phyloP scores from a whole-genome alignment of 2,113 vertebrate genomes.

The Boulengeromyrus knoepffleri region DNA sequence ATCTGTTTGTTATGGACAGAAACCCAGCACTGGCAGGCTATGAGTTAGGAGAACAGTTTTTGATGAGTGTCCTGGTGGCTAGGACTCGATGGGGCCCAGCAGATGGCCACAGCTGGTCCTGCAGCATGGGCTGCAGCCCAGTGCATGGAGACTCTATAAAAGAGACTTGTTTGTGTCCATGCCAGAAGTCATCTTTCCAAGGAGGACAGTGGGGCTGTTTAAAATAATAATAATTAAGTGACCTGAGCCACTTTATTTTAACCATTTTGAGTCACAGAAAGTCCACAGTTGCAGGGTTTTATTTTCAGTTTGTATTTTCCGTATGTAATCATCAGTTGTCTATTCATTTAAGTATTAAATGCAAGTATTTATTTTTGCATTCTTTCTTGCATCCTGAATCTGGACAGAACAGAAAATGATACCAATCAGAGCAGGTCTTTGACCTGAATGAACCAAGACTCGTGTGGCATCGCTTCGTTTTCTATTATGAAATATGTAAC shows the following conservation, averaged over 20 bases:
- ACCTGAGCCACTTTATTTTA: not conserved
- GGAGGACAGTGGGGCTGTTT: conserved; percentile 7
- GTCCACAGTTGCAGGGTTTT: not conserved
- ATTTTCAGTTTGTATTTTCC: not conserved
- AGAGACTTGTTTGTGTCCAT: conserved; percentile 2
- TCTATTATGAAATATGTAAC: not conserved
- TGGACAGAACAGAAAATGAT: not conserved
- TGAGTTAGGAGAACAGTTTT: conserved; percentile 13
- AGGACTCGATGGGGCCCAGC: not conserved
- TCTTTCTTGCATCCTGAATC: not conserved
- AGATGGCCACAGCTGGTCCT: conserved; percentile 22
- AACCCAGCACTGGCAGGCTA: conserved; percentile 3
- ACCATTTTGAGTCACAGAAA: not conserved
- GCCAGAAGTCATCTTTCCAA: conserved; percentile 14
- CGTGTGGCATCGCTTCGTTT: not conserved
- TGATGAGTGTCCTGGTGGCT: conserved; percentile 4
- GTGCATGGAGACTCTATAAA: not conserved
- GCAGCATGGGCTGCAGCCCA: not conserved
- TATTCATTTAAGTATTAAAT: not conserved
- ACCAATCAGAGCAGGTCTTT: not conserved
- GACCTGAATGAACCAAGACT: not conserved
- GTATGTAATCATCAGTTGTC: not conserved
- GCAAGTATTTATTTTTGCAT: not conserved
- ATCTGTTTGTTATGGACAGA: conserved; percentile 14
- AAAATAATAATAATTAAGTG: not conserved